These are phyloP conservation scores for Nannoperca australis DNA, from an alignment of 2,797 vertebrate species.

Conservation along the genomic window DNA sequence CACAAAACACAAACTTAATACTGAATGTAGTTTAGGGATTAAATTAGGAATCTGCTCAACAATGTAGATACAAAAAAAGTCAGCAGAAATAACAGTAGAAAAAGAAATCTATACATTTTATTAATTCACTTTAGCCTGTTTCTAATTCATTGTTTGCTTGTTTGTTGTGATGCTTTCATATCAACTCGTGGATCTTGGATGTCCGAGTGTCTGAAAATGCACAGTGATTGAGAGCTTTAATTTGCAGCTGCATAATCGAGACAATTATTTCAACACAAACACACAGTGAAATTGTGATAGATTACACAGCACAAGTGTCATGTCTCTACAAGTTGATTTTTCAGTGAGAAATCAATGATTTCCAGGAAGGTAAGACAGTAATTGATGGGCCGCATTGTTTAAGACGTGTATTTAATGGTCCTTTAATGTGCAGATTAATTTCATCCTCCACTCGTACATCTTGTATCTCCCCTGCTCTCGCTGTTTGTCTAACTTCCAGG, in stretches of 20 bases:
- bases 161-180: not conserved
- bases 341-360: not conserved
- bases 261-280: not conserved
- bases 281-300: not conserved
- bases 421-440: slow-evolving; percentile 5
- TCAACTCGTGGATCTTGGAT: not conserved
- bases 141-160: not conserved
- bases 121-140: not conserved
- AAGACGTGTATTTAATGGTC: not conserved
- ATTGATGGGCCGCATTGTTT: not conserved
- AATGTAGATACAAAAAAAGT: not conserved
- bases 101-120: no score
- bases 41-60: not conserved
- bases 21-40: not conserved
- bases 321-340: not conserved
- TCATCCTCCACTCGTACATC: not conserved
- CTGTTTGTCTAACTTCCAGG: not conserved
- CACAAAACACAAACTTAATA: not conserved
- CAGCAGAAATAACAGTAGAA: not conserved
- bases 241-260: not conserved
- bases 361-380: not conserved
- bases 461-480: not conserved
- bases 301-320: not conserved
- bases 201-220: slow-evolving; percentile 4
- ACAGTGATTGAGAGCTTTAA: not conserved